Evolutionary conservation across 2,797 vertebrate species (phyloP), one percentile per base, ranked within the genome.

Genomic region (Melanotaenia parkinsoni): DNA sequence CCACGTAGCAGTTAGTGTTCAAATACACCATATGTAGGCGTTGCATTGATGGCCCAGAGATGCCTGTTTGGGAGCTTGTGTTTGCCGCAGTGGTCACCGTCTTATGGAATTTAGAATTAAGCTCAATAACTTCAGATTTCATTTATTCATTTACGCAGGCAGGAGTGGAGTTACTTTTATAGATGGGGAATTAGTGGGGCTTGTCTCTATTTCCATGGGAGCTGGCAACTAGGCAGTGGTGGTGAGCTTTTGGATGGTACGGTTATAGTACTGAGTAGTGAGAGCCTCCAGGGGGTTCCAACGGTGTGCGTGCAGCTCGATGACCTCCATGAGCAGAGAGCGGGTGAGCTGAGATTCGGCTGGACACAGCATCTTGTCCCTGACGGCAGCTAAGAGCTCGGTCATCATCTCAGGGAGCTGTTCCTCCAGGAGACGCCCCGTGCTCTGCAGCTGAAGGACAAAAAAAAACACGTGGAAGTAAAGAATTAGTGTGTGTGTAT

Each of bases 341-440:
- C 98, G 92, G 0, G 96, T 99, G 91, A 99, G 95, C 94, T 93
- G 97, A 7, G 98, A 99, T 89, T 98, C 98, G 0, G 95, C 95
- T 14, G 98, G 98, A 85, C 96, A 96, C 62, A 99, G 93, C 98
- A 99, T 99, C 95, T 99, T 99, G 94, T 99, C 98, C 1, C 98
- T 94, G 1, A 96, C 95, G 0, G 95, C 92, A 0, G 97, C 97
- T 72, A 99, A 88, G 69, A 99, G 96, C 92, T 99, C 97, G 0
- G 94, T 96, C 98, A 99, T 99, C 98, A 99, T 97, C 93, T 98
- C 96, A 0, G 98, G 98, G 86, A 99, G 94, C 95, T 99, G 98
- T 84, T 98, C 97, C 87, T 99, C 98, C 89, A 99, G 94, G 77
- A 99, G 94, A 53, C 95, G 95, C 53, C 98, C 98, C 0, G 96